phyloP scores from a whole-genome alignment of 2,888 invertebrate species.

The Argyra leucocephala region DNA sequence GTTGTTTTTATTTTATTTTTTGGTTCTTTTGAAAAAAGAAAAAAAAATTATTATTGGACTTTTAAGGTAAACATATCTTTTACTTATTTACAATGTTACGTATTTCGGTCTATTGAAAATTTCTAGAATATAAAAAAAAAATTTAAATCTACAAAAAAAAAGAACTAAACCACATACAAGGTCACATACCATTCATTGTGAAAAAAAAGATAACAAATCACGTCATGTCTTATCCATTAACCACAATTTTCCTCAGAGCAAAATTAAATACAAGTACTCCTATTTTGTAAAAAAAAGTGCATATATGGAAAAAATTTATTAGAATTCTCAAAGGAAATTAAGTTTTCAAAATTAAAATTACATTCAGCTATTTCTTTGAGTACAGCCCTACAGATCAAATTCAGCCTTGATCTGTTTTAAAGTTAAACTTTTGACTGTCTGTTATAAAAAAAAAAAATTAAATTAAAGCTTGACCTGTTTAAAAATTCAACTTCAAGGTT shows the following conservation, averaged over 20 bases:
- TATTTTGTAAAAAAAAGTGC: too few relatives aligned
- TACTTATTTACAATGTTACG: background rate
- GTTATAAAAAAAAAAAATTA: too few relatives aligned
- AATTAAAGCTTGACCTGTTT: too few relatives aligned
- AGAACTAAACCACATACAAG: background rate
- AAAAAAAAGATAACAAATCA: too few relatives aligned
- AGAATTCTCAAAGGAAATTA: background rate
- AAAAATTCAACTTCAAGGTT: too few relatives aligned
- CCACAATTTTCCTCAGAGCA: background rate
- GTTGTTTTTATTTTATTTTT: too few relatives aligned
- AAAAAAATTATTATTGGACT: background rate
- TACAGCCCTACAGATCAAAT: too few relatives aligned
- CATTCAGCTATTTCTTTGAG: too few relatives aligned
- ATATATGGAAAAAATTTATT: background rate
- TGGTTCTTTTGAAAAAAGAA: too few relatives aligned
- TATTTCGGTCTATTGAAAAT: background rate
- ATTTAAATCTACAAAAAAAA: background rate
- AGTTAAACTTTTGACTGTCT: too few relatives aligned
- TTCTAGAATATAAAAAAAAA: background rate
- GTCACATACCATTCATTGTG: background rate
- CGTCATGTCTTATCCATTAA: background rate
- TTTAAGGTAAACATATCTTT: background rate
- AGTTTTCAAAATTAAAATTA: too few relatives aligned
- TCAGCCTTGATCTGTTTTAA: too few relatives aligned
- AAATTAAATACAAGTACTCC: slow-evolving; percentile 1